Percentiles rank a stretch among this genome's conserved stretches.
phyloP scores from a whole-genome alignment of 1,140 invertebrate genomes.

The Sarcophaga peregrina region DNA sequence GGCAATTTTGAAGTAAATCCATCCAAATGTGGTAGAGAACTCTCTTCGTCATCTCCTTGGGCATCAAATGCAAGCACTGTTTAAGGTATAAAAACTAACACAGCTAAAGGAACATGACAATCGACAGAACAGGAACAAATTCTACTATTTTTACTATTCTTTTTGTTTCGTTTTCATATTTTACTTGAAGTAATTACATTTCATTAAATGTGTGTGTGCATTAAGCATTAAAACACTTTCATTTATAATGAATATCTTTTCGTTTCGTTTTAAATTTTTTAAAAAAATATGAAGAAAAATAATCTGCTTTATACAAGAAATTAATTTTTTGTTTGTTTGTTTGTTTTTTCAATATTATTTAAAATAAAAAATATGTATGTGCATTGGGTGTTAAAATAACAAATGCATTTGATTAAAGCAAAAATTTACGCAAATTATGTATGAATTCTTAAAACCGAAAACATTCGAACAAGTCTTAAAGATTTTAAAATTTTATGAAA shows the following conservation, averaged over 20 bases:
- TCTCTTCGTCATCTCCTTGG: constrained; percentile 95
- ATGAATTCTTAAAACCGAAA: too few relatives aligned
- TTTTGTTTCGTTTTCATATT: constrained; percentile 43
- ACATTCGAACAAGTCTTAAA: too few relatives aligned
- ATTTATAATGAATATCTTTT: constrained; percentile 23
- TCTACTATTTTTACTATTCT: constrained; percentile 55
- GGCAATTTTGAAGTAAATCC: constrained; percentile 87
- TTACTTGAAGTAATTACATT: constrained; percentile 31
- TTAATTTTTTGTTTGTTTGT: too few relatives aligned
- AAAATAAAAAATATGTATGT: too few relatives aligned
- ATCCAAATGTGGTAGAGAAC: constrained; percentile 78
- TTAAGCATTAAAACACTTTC: constrained; percentile 26
- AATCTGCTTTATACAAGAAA: too few relatives aligned
- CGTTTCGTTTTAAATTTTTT: constrained; percentile 16
- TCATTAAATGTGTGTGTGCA: constrained; percentile 8
- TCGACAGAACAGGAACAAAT: constrained; percentile 67
- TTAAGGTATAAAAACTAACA: constrained; percentile 84
- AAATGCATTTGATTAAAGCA: too few relatives aligned
- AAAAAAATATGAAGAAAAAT: too few relatives aligned
- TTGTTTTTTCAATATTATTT: too few relatives aligned
- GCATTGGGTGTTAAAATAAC: too few relatives aligned
- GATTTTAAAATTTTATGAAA: too few relatives aligned
- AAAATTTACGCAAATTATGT: too few relatives aligned
- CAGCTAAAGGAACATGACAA: constrained; percentile 67
- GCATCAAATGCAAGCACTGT: constrained; percentile 99